These are phyloP conservation scores for Myotis vivesi DNA, from an alignment of 2,797 vertebrate genomes.

Conservation along the genomic window DNA sequence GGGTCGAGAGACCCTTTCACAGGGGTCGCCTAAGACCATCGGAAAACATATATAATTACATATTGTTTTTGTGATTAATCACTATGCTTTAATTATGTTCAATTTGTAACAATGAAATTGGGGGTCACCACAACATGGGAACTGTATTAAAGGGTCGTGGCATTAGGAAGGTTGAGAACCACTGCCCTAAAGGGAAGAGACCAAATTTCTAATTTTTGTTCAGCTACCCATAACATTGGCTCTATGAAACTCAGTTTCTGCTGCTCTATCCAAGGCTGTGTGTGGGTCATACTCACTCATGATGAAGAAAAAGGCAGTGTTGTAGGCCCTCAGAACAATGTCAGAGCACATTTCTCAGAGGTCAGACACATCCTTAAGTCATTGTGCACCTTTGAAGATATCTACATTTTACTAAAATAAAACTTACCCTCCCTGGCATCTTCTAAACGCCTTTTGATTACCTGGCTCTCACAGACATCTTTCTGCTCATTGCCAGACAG, in stretches of 20 bases:
- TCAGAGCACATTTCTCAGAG: not conserved
- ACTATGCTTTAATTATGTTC: no score
- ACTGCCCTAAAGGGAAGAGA: not conserved
- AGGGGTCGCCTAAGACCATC: no score
- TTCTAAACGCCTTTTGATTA: not conserved
- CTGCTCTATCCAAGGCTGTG: not conserved
- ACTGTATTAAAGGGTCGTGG: no score
- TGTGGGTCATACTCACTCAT: not conserved
- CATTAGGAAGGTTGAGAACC: no score
- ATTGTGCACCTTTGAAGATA: not conserved
- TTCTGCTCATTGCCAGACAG: not conserved
- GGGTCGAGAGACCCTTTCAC: no score
- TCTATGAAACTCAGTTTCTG: not conserved
- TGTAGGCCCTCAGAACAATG: not conserved
- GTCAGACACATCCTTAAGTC: not conserved
- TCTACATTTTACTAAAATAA: not conserved
- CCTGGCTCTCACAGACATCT: not conserved
- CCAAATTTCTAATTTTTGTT: not conserved
- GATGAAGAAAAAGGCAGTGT: not conserved
- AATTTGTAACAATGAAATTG: no score
- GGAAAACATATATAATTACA: no score
- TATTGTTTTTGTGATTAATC: no score
- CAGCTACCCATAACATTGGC: not conserved
- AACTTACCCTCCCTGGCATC: not conserved
- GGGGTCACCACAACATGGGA: no score